These are phyloP conservation scores for Leptopilina myrica DNA, from an alignment of 2,888 invertebrate species.

Conservation along the genomic window DNA sequence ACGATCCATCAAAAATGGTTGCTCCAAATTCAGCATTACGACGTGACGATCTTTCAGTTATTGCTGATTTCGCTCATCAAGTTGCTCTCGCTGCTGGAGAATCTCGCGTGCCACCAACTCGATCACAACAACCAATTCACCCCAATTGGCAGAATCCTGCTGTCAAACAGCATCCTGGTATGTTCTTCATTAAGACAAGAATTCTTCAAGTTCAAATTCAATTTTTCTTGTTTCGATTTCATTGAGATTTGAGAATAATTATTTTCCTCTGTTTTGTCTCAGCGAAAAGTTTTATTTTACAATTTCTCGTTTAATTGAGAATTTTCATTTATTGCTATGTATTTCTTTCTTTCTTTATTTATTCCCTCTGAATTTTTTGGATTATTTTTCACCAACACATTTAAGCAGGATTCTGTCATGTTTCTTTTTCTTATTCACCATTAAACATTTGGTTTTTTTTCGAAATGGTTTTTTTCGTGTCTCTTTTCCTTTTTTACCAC, in stretches of 20 bases:
- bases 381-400: neutral
- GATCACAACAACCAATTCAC: slow-evolving; percentile 63
- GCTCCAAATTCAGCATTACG: slow-evolving; percentile 67
- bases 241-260: neutral
- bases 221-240: neutral
- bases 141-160: slow-evolving; percentile 69
- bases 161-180: slow-evolving; percentile 74
- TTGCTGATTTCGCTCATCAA: slow-evolving; percentile 39
- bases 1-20: slow-evolving; percentile 70
- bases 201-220: slow-evolving; percentile 11
- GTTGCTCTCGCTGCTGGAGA: slow-evolving; percentile 39
- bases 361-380: neutral
- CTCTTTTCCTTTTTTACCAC: too few relatives aligned
- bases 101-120: slow-evolving; percentile 51
- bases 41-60: slow-evolving; percentile 29
- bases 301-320: too few relatives aligned
- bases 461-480: too few relatives aligned
- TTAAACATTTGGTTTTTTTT: too few relatives aligned
- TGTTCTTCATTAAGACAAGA: slow-evolving; percentile 34
- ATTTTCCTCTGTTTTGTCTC: too few relatives aligned
- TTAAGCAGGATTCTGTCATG: slow-evolving; percentile 25
- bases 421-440: neutral
- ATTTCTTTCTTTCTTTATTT: too few relatives aligned
- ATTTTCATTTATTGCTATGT: too few relatives aligned
- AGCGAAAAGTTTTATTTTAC: neutral